Evolutionary conservation across 2,797 vertebrate genomes (phyloP), one percentile per base, ranked within the genome.

Genomic region (Brachyrhaphis roseni): DNA sequence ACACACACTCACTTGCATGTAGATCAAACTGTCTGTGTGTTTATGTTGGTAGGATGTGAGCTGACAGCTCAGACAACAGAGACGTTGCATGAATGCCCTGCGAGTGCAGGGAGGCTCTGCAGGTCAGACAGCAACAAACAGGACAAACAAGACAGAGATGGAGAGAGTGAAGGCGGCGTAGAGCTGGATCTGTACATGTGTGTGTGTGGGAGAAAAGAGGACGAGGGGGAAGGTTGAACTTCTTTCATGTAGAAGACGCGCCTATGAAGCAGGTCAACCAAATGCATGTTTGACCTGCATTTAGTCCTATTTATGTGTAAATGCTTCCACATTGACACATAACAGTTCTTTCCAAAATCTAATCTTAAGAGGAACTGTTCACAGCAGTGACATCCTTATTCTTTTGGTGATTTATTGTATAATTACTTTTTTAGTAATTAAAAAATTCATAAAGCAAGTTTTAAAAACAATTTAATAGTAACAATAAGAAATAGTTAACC

Each of bases 31-130:
- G 81, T 78, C 7, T 83, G 80, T 83, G 80, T 80, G 78, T 88
- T 73, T 76, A 82, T 75, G 76, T 81, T 76, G 57, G 68, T 68
- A 81, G 78, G 83, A 76, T 77, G 82, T 8, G 71, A 92, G 68
- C 77, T 92, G 92, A 93, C 91, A 93, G 90, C 90, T 91, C 90
- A 87, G 88, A 91, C 91, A 91, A 91, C 89, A 93, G 93, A 89
- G 90, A 92, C 85, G 88, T 86, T 88, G 81, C 77, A 55, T 23
- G 64, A 87, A 84, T 87, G 90, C 90, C 86, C 87, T 59, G 74
- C 84, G 90, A 93, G 86, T 74, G 74, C 77, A 82, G 81, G 78
- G 85, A 86, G 84, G 84, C 79, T 77, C 79, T 78, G 82, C 72
- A 83, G 90, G 91, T 85, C 89, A 86, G 87, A 82, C 87, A 89